A percentile compares a stretch with the other conserved stretches of the same genome.
Conservation (phyloP, 92 coral and sea anemone species). For the Pocillopora meandrina region DNA sequence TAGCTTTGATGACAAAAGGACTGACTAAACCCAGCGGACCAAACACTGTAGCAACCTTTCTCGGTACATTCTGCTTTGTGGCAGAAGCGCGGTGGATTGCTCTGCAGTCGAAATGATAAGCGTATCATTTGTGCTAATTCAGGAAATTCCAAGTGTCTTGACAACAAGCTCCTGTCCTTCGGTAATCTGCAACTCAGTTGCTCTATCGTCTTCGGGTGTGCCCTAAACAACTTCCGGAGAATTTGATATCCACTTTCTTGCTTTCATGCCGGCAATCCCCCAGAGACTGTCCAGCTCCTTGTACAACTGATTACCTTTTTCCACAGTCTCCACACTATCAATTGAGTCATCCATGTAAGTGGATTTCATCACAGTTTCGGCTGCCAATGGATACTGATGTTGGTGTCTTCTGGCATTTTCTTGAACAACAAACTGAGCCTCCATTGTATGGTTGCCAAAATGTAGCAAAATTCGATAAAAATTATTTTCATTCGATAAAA, state of each 20-base stretch:
- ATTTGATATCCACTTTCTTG: conserved; percentile 15
- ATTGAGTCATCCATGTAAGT: conserved; percentile 4
- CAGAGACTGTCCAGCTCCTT: conserved; percentile 39
- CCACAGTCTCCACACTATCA: conserved; percentile 34
- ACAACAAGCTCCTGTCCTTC: conserved; percentile 2
- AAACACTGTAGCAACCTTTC: conserved; percentile 51
- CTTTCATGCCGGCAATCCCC: conserved; percentile 54
- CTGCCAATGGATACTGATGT: not conserved
- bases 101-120: not conserved
- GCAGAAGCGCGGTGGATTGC: not conserved
- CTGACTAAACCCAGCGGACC: conserved; percentile 54
- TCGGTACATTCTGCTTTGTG: conserved; percentile 57
- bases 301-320: conserved; percentile 54
- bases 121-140: conserved; percentile 25
- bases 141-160: conserved; percentile 33
- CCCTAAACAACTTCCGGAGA: not conserved
- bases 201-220: conserved; percentile 2
- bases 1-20: conserved; percentile 55
- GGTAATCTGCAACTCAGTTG: not conserved
- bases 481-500: not conserved
- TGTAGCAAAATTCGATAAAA: too few species aligned
- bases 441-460: too few species aligned
- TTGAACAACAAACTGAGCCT: not conserved
- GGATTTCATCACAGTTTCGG: not conserved
- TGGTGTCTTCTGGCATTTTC: not conserved